These are phyloP conservation scores for Anadara kagoshimensis DNA, from an alignment of 1,140 invertebrate species.

Conservation along the genomic window DNA sequence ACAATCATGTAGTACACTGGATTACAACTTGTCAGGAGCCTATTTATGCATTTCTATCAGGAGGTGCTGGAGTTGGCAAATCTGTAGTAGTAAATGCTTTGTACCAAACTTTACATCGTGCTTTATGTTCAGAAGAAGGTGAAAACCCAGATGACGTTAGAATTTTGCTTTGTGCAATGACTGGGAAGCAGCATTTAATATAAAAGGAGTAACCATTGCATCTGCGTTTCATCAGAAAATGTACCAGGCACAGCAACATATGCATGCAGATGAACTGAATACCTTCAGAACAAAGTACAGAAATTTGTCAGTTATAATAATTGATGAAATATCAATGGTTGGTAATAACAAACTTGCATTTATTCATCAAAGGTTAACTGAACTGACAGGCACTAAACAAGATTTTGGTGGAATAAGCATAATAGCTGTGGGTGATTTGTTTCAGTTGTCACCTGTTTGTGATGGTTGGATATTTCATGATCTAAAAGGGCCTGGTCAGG, in stretches of 20 bases:
- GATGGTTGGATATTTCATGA: constrained; percentile 50
- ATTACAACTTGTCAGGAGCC: constrained; percentile 28
- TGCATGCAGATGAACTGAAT: constrained; percentile 19
- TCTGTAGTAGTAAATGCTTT: constrained; percentile 38
- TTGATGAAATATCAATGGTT: constrained; percentile 56
- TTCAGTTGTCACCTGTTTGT: constrained; percentile 48
- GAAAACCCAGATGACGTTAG: constrained; percentile 28
- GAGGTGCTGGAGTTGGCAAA: constrained; percentile 53
- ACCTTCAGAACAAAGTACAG: constrained; percentile 26
- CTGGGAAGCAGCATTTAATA: constrained; percentile 45
- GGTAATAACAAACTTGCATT: constrained; percentile 47
- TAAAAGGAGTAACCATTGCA: constrained; percentile 18
- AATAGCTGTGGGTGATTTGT: constrained; percentile 49
- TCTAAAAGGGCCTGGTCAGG: constrained; percentile 10
- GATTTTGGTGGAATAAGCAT: constrained; percentile 48
- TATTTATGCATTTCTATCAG: constrained; percentile 31
- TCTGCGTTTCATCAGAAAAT: constrained; percentile 24
- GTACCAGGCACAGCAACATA: constrained; percentile 18
- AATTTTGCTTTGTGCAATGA: constrained; percentile 37
- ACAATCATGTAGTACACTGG: constrained; percentile 33
- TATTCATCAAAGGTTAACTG: constrained; percentile 38
- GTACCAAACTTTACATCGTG: constrained; percentile 34
- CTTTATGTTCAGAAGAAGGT: constrained; percentile 5
- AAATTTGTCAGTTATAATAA: constrained; percentile 38
- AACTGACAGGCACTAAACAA: constrained; percentile 28